Evolutionary conservation across 2,888 invertebrate species (phyloP).

Genomic region (Scaptomyza reducta): DNA sequence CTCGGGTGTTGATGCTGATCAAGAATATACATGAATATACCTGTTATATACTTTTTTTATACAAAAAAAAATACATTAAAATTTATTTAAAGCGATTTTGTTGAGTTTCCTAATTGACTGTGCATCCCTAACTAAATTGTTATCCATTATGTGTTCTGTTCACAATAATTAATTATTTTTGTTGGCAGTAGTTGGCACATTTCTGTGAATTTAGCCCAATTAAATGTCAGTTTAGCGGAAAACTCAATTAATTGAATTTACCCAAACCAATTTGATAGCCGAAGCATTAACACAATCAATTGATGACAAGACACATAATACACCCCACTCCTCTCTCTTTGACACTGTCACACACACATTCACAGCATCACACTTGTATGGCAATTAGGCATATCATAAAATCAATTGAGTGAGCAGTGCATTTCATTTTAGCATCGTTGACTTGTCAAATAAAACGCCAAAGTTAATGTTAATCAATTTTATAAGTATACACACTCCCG

Average conservation of each 20-base stretch:
- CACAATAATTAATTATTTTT: background rate
- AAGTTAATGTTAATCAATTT: conserved; percentile 47
- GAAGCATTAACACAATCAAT: conserved; percentile 27
- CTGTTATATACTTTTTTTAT: no score
- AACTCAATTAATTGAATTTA: conserved; percentile 23
- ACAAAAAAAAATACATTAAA: background rate
- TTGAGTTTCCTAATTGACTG: background rate
- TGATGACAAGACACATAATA: conserved; percentile 17
- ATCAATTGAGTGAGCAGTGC: conserved; percentile 53
- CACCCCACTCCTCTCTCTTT: background rate
- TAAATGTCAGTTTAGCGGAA: conserved; percentile 14
- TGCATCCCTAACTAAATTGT: no score
- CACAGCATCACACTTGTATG: conserved; percentile 12
- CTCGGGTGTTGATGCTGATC: no score
- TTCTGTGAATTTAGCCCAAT: background rate
- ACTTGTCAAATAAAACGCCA: conserved; percentile 59
- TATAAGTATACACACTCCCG: conserved; percentile 19
- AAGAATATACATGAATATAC: no score
- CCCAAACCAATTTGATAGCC: conserved; percentile 12
- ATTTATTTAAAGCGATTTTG: background rate
- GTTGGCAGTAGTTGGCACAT: background rate
- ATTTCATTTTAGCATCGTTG: conserved; percentile 50
- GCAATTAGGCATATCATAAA: conserved; percentile 64
- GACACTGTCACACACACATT: background rate
- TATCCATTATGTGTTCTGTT: background rate